Percentiles rank a stretch among this genome's conserved stretches.
Evolutionary conservation across 1,140 invertebrate genomes (phyloP).

Genomic region (Popillia japonica): DNA sequence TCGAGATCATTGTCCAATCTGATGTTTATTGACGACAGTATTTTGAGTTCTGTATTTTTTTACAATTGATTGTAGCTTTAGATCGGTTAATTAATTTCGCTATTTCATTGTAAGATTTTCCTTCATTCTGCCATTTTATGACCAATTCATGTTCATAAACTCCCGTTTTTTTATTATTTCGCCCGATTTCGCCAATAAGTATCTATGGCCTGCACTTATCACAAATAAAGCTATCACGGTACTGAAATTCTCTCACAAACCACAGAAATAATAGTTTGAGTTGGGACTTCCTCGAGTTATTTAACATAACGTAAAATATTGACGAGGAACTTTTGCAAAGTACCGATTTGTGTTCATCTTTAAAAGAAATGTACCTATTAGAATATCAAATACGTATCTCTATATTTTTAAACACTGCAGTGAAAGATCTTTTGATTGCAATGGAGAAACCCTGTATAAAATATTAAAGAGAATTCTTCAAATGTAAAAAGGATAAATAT

Average conservation of each 20-base stretch:
- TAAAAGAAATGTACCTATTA: no score
- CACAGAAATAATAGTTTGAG: neutral
- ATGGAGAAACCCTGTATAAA: no score
- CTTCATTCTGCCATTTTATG: neutral
- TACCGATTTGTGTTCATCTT: neutral
- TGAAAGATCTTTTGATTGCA: no score
- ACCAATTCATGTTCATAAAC: neutral
- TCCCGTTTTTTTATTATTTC: neutral
- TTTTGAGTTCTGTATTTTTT: slow-evolving; percentile 14
- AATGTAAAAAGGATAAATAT: no score
- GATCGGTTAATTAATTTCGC: neutral
- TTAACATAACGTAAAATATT: neutral
- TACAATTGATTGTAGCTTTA: slow-evolving; percentile 2
- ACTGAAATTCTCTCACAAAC: slow-evolving; percentile 10
- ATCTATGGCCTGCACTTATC: no score
- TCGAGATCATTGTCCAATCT: no score
- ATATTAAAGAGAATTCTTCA: no score
- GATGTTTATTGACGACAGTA: neutral
- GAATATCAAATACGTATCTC: no score
- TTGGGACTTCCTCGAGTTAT: neutral
- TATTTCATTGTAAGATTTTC: neutral
- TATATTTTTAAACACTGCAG: no score
- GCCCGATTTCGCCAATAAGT: no score
- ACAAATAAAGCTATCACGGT: neutral
- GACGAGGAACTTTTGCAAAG: neutral